A percentile compares a stretch with the other conserved stretches of the same genome.
Conservation (phyloP, 2,888 invertebrate genomes). For the Willowsia nigromaculata region DNA sequence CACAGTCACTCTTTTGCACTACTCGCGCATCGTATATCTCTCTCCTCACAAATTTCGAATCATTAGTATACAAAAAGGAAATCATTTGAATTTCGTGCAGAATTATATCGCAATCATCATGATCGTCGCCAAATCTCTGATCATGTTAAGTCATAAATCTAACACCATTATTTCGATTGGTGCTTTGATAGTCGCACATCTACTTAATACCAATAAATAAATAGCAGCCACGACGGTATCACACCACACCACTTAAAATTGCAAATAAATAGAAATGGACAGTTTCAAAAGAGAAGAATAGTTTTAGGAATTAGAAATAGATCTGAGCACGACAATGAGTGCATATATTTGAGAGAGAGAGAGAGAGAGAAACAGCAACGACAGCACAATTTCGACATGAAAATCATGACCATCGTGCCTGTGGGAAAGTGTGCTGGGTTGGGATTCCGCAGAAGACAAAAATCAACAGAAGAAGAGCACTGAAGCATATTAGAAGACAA, state of each 20-base stretch:
- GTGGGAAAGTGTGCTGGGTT: constrained; percentile 62
- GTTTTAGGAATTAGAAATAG: constrained; percentile 32
- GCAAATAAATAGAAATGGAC: constrained; percentile 45
- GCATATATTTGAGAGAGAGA: neutral
- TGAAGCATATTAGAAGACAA: constrained; percentile 22
- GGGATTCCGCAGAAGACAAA: constrained; percentile 43
- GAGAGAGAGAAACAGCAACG: neutral
- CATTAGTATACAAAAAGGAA: constrained; percentile 53
- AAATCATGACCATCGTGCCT: constrained; percentile 70
- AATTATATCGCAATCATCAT: constrained; percentile 32
- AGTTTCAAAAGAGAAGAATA: constrained; percentile 32
- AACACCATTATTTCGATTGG: constrained; percentile 55
- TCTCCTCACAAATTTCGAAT: constrained; percentile 34
- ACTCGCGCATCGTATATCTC: too few species aligned
- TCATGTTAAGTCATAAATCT: constrained; percentile 63
- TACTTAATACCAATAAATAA: constrained; percentile 28
- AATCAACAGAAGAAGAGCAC: constrained; percentile 32
- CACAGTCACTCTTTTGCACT: constrained; percentile 13
- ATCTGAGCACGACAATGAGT: neutral
- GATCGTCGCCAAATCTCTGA: constrained; percentile 38
- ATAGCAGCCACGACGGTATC: constrained; percentile 32
- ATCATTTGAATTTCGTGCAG: constrained; percentile 56
- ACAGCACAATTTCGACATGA: constrained; percentile 57
- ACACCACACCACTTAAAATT: constrained; percentile 50
- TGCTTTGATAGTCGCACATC: constrained; percentile 31